Evolutionary conservation across 2,113 vertebrate species (phyloP).

Genomic region (Hypanus sabinus): DNA sequence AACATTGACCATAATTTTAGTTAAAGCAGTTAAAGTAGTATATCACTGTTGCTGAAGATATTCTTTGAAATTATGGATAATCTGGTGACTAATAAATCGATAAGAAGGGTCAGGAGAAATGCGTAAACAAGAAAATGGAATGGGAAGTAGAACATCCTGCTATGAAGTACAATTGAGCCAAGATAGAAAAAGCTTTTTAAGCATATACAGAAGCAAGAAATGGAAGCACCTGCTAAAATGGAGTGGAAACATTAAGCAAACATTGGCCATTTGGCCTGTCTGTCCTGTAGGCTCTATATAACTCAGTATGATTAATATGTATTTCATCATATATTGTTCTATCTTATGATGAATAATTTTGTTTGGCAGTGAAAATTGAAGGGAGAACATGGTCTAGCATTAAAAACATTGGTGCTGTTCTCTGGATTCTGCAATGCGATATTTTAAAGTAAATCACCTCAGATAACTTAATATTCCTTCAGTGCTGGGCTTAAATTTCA

Average conservation of each 20-base stretch:
- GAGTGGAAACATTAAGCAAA: too few species aligned
- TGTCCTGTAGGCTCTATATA: not conserved
- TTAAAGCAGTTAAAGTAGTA: not conserved
- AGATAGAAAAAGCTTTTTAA: not conserved
- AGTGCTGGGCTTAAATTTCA: not conserved
- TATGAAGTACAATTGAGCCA: not conserved
- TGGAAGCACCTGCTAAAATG: too few species aligned
- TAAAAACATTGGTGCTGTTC: not conserved
- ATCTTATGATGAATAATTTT: not conserved
- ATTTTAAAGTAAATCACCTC: not conserved
- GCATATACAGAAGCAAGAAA: not conserved
- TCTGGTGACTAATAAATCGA: not conserved
- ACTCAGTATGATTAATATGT: not conserved
- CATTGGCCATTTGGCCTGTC: not conserved
- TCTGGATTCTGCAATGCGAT: not conserved
- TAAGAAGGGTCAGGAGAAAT: not conserved
- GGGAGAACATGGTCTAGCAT: not conserved
- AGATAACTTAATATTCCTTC: not conserved
- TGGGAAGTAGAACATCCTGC: not conserved
- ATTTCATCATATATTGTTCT: not conserved
- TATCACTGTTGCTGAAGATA: not conserved
- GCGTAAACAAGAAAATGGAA: not conserved
- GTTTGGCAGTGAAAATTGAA: not conserved
- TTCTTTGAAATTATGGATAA: not conserved
- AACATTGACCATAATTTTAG: not conserved